These are phyloP conservation scores for Melinopterus prodromus DNA, from an alignment of 2,888 invertebrate species.

Conservation along the genomic window DNA sequence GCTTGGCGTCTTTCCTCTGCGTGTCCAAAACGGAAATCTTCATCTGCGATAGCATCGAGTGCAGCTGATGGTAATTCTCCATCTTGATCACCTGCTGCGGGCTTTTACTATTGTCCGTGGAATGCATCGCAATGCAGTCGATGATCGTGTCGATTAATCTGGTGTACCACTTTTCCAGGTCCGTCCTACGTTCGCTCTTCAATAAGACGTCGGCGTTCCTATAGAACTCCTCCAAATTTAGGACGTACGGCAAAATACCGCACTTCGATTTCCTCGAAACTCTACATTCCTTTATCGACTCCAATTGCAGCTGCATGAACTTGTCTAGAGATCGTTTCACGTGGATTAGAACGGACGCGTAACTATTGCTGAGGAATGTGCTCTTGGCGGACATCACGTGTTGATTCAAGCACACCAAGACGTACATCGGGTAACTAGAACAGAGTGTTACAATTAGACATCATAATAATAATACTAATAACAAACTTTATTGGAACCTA, in stretches of 20 bases:
- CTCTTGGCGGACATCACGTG: constrained; percentile 93
- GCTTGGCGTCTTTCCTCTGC: constrained; percentile 89
- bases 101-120: constrained; percentile 89
- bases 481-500: too few relatives aligned
- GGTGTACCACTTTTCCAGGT: constrained; percentile 91
- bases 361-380: constrained; percentile 87
- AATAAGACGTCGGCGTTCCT: constrained; percentile 88
- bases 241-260: constrained; percentile 88
- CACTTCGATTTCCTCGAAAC: constrained; percentile 81
- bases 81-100: constrained; percentile 91
- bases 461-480: not conserved
- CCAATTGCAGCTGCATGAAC: constrained; percentile 85
- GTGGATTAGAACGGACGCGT: constrained; percentile 85
- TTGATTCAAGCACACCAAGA: constrained; percentile 89
- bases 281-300: constrained; percentile 81
- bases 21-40: constrained; percentile 90
- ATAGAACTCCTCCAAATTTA: constrained; percentile 90
- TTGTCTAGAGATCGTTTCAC: constrained; percentile 92
- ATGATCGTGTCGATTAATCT: constrained; percentile 84
- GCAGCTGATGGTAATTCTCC: constrained; percentile 96
- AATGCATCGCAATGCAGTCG: constrained; percentile 80
- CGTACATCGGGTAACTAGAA: constrained; percentile 90
- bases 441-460: not conserved
- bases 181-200: constrained; percentile 85
- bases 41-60: constrained; percentile 84